A percentile compares a stretch with the other conserved stretches of the same genome.
Evolutionary conservation across 2,797 vertebrate species (phyloP).

Genomic region (Sciurus carolinensis): DNA sequence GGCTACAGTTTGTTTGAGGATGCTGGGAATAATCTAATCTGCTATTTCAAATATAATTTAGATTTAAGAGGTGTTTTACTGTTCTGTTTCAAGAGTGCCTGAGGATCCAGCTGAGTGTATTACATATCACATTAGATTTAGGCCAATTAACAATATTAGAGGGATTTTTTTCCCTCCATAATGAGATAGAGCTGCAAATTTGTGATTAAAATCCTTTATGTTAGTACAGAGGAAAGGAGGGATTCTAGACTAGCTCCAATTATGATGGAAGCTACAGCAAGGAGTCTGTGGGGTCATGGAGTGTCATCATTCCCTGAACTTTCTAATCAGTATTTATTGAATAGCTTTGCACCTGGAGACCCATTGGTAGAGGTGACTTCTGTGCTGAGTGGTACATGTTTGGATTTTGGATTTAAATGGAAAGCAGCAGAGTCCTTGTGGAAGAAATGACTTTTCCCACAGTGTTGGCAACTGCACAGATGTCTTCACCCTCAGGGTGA

Average conservation of each 20-base stretch:
- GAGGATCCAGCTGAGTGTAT: constrained; percentile 76
- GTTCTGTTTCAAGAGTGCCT: constrained; percentile 62
- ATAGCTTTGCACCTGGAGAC: constrained; percentile 41
- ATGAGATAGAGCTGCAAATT: constrained; percentile 71
- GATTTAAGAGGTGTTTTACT: constrained; percentile 80
- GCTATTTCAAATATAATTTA: constrained; percentile 87
- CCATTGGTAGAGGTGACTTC: constrained; percentile 32
- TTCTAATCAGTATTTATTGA: constrained; percentile 79
- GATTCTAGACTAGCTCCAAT: constrained; percentile 55
- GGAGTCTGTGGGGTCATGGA: constrained; percentile 29
- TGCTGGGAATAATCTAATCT: constrained; percentile 82
- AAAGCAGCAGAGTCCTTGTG: not conserved
- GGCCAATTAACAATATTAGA: constrained; percentile 84
- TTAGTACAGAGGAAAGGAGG: constrained; percentile 15
- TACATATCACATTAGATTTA: constrained; percentile 86
- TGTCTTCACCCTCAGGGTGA: not conserved
- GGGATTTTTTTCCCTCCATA: constrained; percentile 58
- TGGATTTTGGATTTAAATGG: not conserved
- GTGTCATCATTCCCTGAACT: constrained; percentile 66
- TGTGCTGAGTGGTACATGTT: not conserved
- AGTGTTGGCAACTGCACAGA: not conserved
- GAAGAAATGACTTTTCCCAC: not conserved
- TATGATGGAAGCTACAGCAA: constrained; percentile 56
- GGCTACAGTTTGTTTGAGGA: constrained; percentile 80
- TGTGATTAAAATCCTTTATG: constrained; percentile 80